These are phyloP conservation scores for Liasis olivaceus DNA, from an alignment of 2,797 vertebrate species.

Conservation along the genomic window DNA sequence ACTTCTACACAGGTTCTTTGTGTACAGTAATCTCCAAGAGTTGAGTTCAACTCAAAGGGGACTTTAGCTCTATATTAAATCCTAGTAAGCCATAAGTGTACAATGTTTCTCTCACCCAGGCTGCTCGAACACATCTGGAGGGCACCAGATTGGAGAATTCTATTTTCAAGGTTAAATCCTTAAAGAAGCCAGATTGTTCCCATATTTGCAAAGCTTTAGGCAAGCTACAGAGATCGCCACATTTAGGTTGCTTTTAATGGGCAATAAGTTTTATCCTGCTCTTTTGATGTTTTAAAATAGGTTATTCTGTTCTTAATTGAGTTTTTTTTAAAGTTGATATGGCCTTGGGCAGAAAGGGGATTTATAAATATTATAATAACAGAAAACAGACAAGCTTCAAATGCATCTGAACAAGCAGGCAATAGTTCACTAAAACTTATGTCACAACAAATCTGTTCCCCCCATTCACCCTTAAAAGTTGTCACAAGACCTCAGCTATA, in stretches of 20 bases:
- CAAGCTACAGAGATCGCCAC: background rate
- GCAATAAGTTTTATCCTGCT: background rate
- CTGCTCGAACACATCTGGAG: background rate
- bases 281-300: background rate
- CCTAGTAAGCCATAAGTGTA: background rate
- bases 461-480: background rate
- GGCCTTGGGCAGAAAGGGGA: background rate
- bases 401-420: background rate
- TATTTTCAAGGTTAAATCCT: background rate
- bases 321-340: background rate
- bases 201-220: background rate
- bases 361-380: background rate
- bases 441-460: background rate
- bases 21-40: background rate
- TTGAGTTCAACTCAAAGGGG: background rate
- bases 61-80: background rate
- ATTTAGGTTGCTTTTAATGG: background rate
- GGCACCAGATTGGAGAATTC: background rate
- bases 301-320: background rate
- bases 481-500: background rate
- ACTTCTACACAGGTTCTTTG: background rate
- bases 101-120: background rate
- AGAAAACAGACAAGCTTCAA: background rate
- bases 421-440: background rate
- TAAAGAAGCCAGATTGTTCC: background rate